These are phyloP conservation scores for Proterorhinus semilunaris DNA, from an alignment of 2,113 vertebrate genomes.

Conservation along the genomic window DNA sequence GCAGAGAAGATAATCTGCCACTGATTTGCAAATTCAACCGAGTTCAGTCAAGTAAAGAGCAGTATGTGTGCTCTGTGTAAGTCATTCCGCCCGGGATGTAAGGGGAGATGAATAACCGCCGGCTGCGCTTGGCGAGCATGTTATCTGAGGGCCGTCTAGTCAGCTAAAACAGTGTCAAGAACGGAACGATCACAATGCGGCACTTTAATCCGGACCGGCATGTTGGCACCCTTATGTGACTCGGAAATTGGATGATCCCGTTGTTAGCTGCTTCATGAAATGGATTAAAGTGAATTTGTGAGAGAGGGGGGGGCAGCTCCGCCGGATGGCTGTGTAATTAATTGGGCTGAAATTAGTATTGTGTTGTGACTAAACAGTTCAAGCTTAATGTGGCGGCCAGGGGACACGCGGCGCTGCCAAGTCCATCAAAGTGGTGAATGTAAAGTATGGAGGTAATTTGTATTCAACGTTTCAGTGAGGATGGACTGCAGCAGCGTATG, in stretches of 20 bases:
- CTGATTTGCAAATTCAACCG: slow-evolving; percentile 12
- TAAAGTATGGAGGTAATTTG: background rate
- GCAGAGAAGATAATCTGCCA: slow-evolving; percentile 7
- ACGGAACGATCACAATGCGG: slow-evolving; percentile 6
- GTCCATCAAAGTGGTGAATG: background rate
- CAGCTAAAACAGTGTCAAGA: slow-evolving; percentile 12
- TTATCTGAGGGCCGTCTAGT: slow-evolving; percentile 6
- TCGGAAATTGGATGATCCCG: slow-evolving; percentile 14
- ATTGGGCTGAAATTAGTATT: slow-evolving; percentile 11
- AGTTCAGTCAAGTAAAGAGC: slow-evolving; percentile 5
- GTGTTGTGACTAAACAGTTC: slow-evolving; percentile 6
- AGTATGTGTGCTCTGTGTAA: slow-evolving; percentile 3
- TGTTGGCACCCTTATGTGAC: slow-evolving; percentile 10
- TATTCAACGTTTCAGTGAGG: background rate
- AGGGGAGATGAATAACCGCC: background rate
- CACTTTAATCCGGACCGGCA: slow-evolving; percentile 10
- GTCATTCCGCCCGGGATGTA: background rate
- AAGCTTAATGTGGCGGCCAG: slow-evolving; percentile 8
- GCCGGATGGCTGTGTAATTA: slow-evolving; percentile 10
- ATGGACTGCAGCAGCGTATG: background rate
- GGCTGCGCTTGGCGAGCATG: slow-evolving; percentile 2
- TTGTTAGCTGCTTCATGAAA: slow-evolving; percentile 13
- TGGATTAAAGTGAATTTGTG: slow-evolving; percentile 22
- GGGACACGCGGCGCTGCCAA: background rate
- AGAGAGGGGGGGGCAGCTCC: background rate